phyloP scores from a whole-genome alignment of 2,797 vertebrate species.

The Mus caroli region DNA sequence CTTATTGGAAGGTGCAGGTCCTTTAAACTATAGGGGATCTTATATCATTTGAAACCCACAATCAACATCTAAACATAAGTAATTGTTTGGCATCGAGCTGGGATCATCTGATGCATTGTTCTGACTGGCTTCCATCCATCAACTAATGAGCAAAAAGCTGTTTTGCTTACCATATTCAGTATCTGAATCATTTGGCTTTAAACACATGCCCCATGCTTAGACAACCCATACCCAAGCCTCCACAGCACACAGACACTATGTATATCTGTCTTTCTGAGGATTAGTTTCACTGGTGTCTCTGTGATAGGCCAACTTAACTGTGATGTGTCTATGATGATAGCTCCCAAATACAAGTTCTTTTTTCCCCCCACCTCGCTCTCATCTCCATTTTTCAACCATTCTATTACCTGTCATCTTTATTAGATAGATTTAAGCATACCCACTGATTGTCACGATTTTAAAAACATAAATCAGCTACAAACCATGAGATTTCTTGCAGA shows the following conservation, averaged over 20 bases:
- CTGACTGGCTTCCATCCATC: neutral
- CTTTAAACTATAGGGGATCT: conserved; percentile 1
- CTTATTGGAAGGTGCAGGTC: neutral
- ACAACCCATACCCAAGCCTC: neutral
- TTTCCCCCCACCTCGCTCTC: neutral
- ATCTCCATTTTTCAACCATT: neutral
- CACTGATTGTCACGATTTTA: neutral
- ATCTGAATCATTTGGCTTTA: conserved; percentile 29
- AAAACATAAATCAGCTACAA: conserved; percentile 15
- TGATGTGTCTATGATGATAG: neutral
- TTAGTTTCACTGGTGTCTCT: neutral
- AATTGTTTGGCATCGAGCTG: neutral
- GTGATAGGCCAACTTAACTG: conserved; percentile 25
- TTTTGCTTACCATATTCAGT: neutral
- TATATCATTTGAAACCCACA: neutral
- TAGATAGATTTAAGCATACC: neutral
- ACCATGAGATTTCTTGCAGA: neutral
- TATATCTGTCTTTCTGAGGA: neutral
- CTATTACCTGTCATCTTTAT: neutral
- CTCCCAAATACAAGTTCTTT: neutral
- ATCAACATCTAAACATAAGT: neutral
- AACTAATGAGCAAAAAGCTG: neutral
- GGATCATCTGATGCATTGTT: neutral
- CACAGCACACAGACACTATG: neutral
- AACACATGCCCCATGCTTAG: neutral